Evolutionary conservation across 2,113 vertebrate genomes (phyloP).

Genomic region (Nerophis lumbriciformis): DNA sequence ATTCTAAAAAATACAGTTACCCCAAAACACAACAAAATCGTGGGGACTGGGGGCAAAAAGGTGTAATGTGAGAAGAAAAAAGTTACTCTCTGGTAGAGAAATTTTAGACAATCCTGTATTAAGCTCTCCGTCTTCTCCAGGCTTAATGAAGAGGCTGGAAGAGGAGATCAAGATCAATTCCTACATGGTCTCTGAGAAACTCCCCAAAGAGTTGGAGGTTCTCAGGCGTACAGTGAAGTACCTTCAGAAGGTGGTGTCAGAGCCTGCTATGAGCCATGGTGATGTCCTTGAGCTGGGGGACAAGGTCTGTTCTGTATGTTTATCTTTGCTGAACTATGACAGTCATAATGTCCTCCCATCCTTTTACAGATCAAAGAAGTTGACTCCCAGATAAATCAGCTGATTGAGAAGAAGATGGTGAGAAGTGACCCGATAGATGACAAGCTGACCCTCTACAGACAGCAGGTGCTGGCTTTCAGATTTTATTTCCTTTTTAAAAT

Average conservation of each 20-base stretch:
- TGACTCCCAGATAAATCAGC: slow-evolving; percentile 82
- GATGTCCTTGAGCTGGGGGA: slow-evolving; percentile 83
- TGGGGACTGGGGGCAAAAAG: too few relatives aligned
- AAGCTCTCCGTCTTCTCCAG: slow-evolving; percentile 61
- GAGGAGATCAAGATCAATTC: slow-evolving; percentile 94
- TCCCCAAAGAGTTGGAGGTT: slow-evolving; percentile 85
- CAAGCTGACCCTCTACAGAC: slow-evolving; percentile 87
- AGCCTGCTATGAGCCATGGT: slow-evolving; percentile 87
- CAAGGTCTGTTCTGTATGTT: slow-evolving; percentile 68
- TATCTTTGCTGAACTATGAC: neutral
- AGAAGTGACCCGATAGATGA: slow-evolving; percentile 86
- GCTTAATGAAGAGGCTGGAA: slow-evolving; percentile 90
- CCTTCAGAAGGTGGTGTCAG: slow-evolving; percentile 84
- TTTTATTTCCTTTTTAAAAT: neutral
- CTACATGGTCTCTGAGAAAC: slow-evolving; percentile 89
- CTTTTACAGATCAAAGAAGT: slow-evolving; percentile 78
- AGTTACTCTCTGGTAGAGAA: too few relatives aligned
- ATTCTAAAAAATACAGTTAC: too few relatives aligned
- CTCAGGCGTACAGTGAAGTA: slow-evolving; percentile 78
- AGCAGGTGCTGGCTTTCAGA: slow-evolving; percentile 77
- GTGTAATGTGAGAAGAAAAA: too few relatives aligned
- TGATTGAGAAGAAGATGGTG: slow-evolving; percentile 91
- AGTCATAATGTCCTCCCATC: neutral
- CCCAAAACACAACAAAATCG: too few relatives aligned
- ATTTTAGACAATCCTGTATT: too few relatives aligned